phyloP scores from a whole-genome alignment of 2,888 invertebrate genomes.

The Lingula anatina region DNA sequence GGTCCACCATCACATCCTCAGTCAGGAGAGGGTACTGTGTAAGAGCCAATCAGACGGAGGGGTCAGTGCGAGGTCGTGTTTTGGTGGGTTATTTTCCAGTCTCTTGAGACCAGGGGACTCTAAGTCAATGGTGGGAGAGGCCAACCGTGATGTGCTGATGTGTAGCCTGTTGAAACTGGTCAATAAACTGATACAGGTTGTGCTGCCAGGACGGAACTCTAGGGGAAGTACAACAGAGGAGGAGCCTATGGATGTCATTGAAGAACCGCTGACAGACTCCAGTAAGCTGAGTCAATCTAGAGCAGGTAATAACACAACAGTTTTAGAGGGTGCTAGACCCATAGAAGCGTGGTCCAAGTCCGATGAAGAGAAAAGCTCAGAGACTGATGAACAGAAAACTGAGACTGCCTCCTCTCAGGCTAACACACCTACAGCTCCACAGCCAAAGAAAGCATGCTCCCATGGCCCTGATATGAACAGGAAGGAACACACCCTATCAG shows the following conservation, averaged over 20 bases:
- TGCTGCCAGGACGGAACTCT: conserved; percentile 10
- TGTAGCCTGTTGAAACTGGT: conserved; percentile 44
- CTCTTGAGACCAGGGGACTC: conserved; percentile 62
- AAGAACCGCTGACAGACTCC: conserved; percentile 30
- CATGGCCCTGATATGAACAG: too few species aligned
- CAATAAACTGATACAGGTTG: conserved; percentile 37
- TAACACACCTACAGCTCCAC: not conserved
- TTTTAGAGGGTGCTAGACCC: not conserved
- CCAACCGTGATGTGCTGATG: conserved; percentile 42
- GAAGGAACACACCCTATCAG: conserved; percentile 12
- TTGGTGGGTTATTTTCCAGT: conserved; percentile 73
- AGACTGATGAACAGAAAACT: conserved; percentile 83
- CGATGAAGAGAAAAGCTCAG: conserved; percentile 52
- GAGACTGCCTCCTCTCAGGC: conserved; percentile 25
- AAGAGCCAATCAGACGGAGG: conserved; percentile 54
- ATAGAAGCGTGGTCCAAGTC: conserved; percentile 20
- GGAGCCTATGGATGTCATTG: not conserved
- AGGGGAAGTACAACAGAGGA: not conserved
- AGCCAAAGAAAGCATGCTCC: not conserved
- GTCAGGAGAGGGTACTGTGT: conserved; percentile 40
- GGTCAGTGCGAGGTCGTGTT: conserved; percentile 57
- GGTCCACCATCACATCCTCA: conserved; percentile 41
- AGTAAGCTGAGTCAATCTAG: conserved; percentile 27
- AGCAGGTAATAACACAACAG: not conserved
- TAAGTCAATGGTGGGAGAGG: conserved; percentile 29